Evolutionary conservation across 2,797 vertebrate genomes (phyloP), one percentile per base, ranked within the genome.

Genomic region (Bradypodion pumilum): DNA sequence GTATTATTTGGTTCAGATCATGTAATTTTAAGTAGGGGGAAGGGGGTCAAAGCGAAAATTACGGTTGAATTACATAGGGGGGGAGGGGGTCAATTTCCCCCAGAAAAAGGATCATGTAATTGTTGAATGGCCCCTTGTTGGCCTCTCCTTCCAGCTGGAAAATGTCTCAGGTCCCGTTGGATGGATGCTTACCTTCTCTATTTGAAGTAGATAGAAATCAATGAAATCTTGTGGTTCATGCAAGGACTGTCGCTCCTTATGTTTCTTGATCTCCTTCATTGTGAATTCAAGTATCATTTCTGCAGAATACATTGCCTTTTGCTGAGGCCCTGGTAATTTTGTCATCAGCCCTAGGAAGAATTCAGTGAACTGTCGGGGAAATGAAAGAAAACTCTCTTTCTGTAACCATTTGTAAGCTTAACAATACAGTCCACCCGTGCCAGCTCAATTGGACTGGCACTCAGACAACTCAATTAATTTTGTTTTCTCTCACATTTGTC

Each of bases 131-230:
- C n/a, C n/a, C n/a, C n/a, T n/a, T n/a, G n/a, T n/a, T n/a, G n/a
- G 23, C 7, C 21, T 23, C 68, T 56, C 19, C 52, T 21, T 56
- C 23, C 9, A 37, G 37, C 37, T 40, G 21, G 21, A 27, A 40
- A 70, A 70, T 42, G 23, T 70, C 23, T 70, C 40, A 40, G 25
- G 25, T 25, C 68, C 21, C 9, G 9, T 37, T 4, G 37, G 23
- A 25, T 2, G 3, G 3, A 35, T 2, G 15, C 83, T 66, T 76
- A 90, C 89, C 46, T 88, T 90, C 35, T 62, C n/a, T 32, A 90
- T 86, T 75, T 86, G 84, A 29, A 83, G 68, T 25, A 90, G 78
- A 37, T 90, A 88, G 65, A 78, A 80, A 73, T 88, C 80, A 19
- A 86, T 90, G 21, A 76, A 35, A 75, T 88, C 86, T 32, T 59